phyloP scores from a whole-genome alignment of 2,797 vertebrate species.

The Phrynocephalus guinanensis region DNA sequence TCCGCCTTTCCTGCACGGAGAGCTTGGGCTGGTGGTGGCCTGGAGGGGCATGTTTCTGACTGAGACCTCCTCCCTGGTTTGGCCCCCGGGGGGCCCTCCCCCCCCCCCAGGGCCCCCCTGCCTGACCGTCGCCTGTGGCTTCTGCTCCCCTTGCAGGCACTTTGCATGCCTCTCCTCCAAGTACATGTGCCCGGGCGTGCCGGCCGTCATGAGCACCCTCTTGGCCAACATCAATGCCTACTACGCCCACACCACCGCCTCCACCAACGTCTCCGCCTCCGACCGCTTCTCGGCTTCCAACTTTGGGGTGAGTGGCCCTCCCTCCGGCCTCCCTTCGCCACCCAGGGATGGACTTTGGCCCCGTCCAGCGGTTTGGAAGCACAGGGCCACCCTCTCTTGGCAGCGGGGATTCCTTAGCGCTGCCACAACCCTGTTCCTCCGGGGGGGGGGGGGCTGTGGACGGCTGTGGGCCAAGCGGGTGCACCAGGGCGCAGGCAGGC shows the following conservation, averaged over 20 bases:
- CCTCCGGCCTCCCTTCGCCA: neutral
- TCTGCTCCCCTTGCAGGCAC: slow-evolving; percentile 81
- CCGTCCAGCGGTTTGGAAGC: too few relatives aligned
- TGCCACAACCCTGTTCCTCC: too few relatives aligned
- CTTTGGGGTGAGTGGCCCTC: slow-evolving; percentile 88
- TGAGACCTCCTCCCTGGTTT: too few relatives aligned
- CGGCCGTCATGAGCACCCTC: slow-evolving; percentile 97
- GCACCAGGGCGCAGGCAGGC: too few relatives aligned
- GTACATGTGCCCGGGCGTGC: slow-evolving; percentile 98
- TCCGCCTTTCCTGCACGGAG: too few relatives aligned
- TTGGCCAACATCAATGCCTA: slow-evolving; percentile 99
- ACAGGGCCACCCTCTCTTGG: too few relatives aligned
- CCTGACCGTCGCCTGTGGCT: neutral
- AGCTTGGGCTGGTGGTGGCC: too few relatives aligned
- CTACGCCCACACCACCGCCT: slow-evolving; percentile 97
- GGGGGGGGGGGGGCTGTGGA: too few relatives aligned
- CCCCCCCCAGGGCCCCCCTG: neutral
- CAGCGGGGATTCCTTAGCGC: too few relatives aligned
- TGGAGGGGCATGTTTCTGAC: neutral
- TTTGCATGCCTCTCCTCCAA: slow-evolving; percentile 98
- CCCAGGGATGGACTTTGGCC: neutral
- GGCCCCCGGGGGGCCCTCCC: too few relatives aligned
- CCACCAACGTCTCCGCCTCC: slow-evolving; percentile 96
- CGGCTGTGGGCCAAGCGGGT: too few relatives aligned
- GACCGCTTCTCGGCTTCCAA: slow-evolving; percentile 97